Conservation (phyloP, 2,113 vertebrate species). For the Gymnocephalus cernua region DNA sequence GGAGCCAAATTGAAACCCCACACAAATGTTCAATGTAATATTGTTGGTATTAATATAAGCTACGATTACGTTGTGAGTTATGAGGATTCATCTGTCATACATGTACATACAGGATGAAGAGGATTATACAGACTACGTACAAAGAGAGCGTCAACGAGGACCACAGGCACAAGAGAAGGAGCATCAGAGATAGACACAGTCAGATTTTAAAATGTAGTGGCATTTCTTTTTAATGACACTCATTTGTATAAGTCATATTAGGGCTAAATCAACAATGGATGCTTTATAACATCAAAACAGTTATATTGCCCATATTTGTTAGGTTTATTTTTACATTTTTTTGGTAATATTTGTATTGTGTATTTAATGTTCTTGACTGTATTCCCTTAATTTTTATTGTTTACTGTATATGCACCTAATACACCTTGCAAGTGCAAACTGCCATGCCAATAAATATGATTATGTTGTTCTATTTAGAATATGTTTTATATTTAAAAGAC, state of each 20-base stretch:
- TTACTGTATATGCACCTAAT: too few species aligned
- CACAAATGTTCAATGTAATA: not conserved
- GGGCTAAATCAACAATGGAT: not conserved
- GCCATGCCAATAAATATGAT: too few species aligned
- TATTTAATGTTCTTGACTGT: too few species aligned
- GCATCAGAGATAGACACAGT: constrained; percentile 14
- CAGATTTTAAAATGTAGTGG: not conserved
- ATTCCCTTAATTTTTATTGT: too few species aligned
- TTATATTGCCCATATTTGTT: too few species aligned
- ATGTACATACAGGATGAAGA: constrained; percentile 69
- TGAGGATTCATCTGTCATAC: not conserved
- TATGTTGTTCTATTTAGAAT: constrained; percentile 12
- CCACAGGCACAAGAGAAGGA: constrained; percentile 30
- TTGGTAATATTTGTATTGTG: too few species aligned
- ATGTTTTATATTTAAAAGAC: constrained; percentile 29
- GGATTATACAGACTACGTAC: constrained; percentile 42
- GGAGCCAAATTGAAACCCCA: not conserved
- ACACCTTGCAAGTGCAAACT: too few species aligned
- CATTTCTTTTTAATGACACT: not conserved
- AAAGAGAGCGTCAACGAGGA: constrained; percentile 38
- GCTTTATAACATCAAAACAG: not conserved
- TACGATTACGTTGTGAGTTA: not conserved
- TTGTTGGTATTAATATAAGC: not conserved
- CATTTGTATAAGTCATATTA: not conserved
- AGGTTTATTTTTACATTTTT: too few species aligned